These are phyloP conservation scores for Mnemiopsis leidyi DNA, from an alignment of 37 sponge, comb jelly and placozoan genomes.

Conservation along the genomic window DNA sequence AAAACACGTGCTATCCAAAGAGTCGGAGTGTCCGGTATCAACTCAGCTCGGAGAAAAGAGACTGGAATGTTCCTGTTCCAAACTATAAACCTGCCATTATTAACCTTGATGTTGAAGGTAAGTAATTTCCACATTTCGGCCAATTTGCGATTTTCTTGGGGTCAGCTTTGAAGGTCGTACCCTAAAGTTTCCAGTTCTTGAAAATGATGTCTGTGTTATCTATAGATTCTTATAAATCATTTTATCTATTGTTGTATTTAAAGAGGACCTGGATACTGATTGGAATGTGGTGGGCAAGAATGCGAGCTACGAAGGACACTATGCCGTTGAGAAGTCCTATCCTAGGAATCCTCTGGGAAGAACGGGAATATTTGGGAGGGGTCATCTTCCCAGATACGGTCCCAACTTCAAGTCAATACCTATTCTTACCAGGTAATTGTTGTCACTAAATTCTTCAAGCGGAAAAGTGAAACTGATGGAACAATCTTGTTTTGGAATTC, in stretches of 20 bases:
- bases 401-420: slow-evolving; percentile 26
- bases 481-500: no score
- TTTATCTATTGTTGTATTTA: no score
- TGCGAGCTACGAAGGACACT: neutral
- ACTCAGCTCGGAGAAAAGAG: neutral
- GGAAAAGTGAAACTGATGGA: no score
- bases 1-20: neutral
- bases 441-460: no score
- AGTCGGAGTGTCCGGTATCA: neutral
- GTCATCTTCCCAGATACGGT: neutral
- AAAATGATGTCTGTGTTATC: no score
- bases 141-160: no score
- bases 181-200: no score
- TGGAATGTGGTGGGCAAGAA: neutral
- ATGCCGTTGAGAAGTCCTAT: neutral
- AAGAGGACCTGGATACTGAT: neutral
- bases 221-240: no score
- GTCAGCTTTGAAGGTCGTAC: no score
- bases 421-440: neutral
- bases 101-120: neutral
- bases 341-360: neutral
- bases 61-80: neutral
- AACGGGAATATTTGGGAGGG: neutral
- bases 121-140: no score
- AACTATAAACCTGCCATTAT: neutral